These are phyloP conservation scores for Azorinus chamasolen DNA, from an alignment of 2,888 invertebrate species.

Conservation along the genomic window DNA sequence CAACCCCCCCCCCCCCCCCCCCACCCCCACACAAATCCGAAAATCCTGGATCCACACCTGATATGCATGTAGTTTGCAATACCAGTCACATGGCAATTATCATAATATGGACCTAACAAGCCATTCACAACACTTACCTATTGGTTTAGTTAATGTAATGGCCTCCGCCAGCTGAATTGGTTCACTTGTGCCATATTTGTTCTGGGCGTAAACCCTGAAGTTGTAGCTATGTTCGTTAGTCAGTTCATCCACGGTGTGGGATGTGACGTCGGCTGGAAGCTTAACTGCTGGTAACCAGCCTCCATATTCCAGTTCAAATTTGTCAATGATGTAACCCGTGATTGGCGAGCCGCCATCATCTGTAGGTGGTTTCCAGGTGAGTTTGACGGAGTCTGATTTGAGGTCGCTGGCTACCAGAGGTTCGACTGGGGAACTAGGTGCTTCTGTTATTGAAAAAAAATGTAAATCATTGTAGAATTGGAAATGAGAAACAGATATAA, in stretches of 20 bases:
- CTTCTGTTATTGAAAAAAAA: slow-evolving; percentile 68
- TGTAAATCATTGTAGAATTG: neutral
- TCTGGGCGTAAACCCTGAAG: slow-evolving; percentile 85
- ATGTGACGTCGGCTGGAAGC: slow-evolving; percentile 64
- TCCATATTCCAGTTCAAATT: slow-evolving; percentile 75
- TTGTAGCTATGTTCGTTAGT: slow-evolving; percentile 80
- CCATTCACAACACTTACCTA: slow-evolving; percentile 94
- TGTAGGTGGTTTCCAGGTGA: slow-evolving; percentile 84
- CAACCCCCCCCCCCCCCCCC: too few relatives aligned
- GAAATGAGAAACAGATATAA: too few relatives aligned
- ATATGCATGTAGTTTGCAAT: too few relatives aligned
- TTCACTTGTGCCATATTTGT: slow-evolving; percentile 85
- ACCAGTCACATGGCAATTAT: too few relatives aligned
- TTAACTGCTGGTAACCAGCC: slow-evolving; percentile 80
- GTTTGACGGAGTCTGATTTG: slow-evolving; percentile 77
- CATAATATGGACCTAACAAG: too few relatives aligned
- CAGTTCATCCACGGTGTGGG: slow-evolving; percentile 65
- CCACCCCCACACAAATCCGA: too few relatives aligned
- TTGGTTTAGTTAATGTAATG: slow-evolving; percentile 86
- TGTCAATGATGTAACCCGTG: slow-evolving; percentile 83
- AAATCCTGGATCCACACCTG: too few relatives aligned
- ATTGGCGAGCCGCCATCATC: slow-evolving; percentile 83
- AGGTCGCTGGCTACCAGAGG: slow-evolving; percentile 75
- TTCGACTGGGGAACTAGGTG: slow-evolving; percentile 79
- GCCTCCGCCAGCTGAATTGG: slow-evolving; percentile 92